phyloP scores from a whole-genome alignment of 2,888 invertebrate genomes.

The Drosophila mimica region DNA sequence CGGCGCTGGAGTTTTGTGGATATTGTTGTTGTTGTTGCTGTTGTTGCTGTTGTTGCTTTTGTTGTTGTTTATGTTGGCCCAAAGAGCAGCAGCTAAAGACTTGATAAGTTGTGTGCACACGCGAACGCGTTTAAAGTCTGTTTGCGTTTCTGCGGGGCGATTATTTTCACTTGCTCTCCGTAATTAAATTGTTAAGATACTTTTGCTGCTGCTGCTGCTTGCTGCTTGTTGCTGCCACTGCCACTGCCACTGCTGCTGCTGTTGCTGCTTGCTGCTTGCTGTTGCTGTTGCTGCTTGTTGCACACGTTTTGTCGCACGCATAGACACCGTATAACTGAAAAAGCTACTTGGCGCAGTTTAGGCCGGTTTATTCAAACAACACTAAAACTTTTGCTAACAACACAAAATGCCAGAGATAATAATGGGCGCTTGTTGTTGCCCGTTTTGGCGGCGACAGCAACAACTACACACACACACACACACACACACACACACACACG shows the following conservation, averaged over 20 bases:
- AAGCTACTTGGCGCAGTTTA: constrained; percentile 65
- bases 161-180: constrained; percentile 37
- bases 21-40: constrained; percentile 9
- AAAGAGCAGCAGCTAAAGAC: constrained; percentile 21
- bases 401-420: constrained; percentile 71
- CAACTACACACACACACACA: constrained; percentile 13
- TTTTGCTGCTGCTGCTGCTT: constrained; percentile 31
- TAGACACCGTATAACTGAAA: constrained; percentile 72
- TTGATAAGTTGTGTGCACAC: constrained; percentile 47
- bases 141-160: constrained; percentile 12
- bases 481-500: neutral
- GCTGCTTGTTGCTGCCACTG: constrained; percentile 12
- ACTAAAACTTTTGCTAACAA: constrained; percentile 64
- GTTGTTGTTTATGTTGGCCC: constrained; percentile 13
- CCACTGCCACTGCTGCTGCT: neutral
- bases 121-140: constrained; percentile 46
- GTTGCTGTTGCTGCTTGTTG: constrained; percentile 46
- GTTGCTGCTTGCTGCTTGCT: constrained; percentile 23
- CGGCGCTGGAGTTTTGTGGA: constrained; percentile 29
- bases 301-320: constrained; percentile 78
- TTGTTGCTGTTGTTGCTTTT: neutral
- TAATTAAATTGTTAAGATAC: constrained; percentile 63
- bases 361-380: constrained; percentile 77
- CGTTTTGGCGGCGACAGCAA: constrained; percentile 40
- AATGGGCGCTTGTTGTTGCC: constrained; percentile 38